A percentile compares a stretch with the other conserved stretches of the same genome.
These are phyloP conservation scores for Leptura quadrifasciata DNA, from an alignment of 2,888 invertebrate species.

Conservation along the genomic window DNA sequence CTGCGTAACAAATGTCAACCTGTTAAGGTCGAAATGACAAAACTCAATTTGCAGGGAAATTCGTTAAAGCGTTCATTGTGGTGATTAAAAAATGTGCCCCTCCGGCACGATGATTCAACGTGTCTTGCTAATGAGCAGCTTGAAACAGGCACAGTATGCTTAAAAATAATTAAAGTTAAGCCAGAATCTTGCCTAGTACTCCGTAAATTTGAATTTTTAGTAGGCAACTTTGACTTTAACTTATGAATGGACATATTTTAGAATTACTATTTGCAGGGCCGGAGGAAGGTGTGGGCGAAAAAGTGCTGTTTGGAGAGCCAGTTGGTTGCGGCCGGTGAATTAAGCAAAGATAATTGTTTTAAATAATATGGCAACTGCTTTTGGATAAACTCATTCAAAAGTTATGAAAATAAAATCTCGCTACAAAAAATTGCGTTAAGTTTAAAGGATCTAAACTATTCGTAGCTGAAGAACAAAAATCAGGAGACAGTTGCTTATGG, in stretches of 20 bases:
- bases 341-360: no score
- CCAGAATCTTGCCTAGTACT: slow-evolving; percentile 4
- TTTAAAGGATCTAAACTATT: no score
- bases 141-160: background rate
- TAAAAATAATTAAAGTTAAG: slow-evolving; percentile 16
- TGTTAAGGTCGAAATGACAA: background rate
- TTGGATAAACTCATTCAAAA: no score
- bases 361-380: no score
- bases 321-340: no score
- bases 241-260: background rate
- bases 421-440: no score
- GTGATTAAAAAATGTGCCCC: background rate
- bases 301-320: no score
- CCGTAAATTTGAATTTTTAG: slow-evolving; percentile 1
- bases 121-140: background rate
- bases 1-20: background rate
- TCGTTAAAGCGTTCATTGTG: background rate
- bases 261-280: no score
- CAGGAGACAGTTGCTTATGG: no score
- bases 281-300: no score
- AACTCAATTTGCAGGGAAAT: background rate
- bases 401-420: no score
- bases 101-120: background rate
- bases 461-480: no score
- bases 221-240: background rate